Conservation (phyloP, 30 jellyfish, hydroid and myxozoan genomes). For the Mastigias papua region DNA sequence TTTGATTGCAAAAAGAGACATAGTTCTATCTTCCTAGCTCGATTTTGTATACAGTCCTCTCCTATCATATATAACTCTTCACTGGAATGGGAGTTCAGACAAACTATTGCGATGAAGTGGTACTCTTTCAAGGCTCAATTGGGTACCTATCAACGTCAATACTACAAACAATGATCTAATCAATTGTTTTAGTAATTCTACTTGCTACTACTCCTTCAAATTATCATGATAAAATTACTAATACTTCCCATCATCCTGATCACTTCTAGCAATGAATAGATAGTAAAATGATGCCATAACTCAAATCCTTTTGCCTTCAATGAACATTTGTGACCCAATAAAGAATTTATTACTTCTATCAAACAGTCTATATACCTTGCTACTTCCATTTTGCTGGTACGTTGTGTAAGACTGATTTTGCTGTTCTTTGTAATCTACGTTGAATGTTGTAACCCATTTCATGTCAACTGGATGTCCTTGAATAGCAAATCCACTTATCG, state of each 20-base stretch:
- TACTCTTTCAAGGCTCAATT: too few species aligned
- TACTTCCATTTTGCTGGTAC: conserved; percentile 30
- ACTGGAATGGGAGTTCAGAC: too few species aligned
- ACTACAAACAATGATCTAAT: not conserved
- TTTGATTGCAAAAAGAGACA: not conserved
- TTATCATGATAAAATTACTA: too few species aligned
- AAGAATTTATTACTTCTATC: not conserved
- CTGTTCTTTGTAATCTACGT: conserved; percentile 26
- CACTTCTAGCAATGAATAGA: too few species aligned
- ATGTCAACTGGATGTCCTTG: conserved; percentile 62
- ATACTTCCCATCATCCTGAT: too few species aligned
- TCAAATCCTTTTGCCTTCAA: too few species aligned
- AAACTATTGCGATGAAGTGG: too few species aligned
- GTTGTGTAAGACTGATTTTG: conserved; percentile 23
- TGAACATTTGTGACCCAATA: not conserved
- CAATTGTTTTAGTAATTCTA: not conserved
- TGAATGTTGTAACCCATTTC: conserved; percentile 60
- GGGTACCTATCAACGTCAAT: not conserved
- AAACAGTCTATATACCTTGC: too few species aligned
- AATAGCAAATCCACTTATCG: conserved; percentile 68
- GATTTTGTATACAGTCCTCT: too few species aligned
- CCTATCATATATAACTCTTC: too few species aligned
- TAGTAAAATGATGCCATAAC: too few species aligned
- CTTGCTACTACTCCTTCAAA: not conserved
- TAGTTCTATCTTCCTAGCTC: too few species aligned